Base-by-base conservation (phyloP, 2,797 vertebrate species). In the Erithacus rubecula region DNA sequence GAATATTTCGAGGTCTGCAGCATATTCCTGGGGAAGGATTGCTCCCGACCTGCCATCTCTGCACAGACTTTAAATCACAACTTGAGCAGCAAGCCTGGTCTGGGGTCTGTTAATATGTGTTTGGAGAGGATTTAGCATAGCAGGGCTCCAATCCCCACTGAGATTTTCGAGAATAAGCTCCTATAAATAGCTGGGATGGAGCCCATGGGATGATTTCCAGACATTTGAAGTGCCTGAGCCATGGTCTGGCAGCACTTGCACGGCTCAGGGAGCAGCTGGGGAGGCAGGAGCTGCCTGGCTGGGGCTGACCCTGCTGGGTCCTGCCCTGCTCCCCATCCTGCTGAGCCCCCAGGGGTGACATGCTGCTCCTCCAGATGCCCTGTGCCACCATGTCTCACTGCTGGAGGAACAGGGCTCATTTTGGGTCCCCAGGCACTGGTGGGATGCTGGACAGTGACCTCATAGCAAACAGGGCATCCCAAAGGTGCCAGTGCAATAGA, bases 61-160 rank as follows among this genome's bases (percentile, higher is more conserved):
- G 0, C 0, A 0, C 4, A 49, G 74, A 55, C 78, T 90, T 84
- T 63, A 84, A 93, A 92, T 74, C 64, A 37, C 52, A 46, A 39
- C 59, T 63, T 26, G 44, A 92, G 94, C 65, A 77, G 91, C 29
- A 9, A 90, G 44, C 75, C 46, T 32, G 0, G 30, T 29, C 81
- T 85, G 81, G 58, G 72, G 55, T 47, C 67, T 92, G 79, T 70
- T 69, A 84, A 44, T 68, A 6, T 39, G 77, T 44, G 74, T 81
- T 87, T 92, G 89, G 55, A 30, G 32, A 83, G 83, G 86, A 86
- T 88, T 94, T 89, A 74, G 72, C 77, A 32, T 27, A 92, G 71
- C 93, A 93, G 89, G 82, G 64, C 62, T 84, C 60, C 87, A 79
- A 46, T 49, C 32, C 89, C 64, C 60, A 7, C 64, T 8, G 74